These are phyloP conservation scores for Zygaena filipendulae DNA, from an alignment of 2,888 invertebrate species.

Conservation along the genomic window DNA sequence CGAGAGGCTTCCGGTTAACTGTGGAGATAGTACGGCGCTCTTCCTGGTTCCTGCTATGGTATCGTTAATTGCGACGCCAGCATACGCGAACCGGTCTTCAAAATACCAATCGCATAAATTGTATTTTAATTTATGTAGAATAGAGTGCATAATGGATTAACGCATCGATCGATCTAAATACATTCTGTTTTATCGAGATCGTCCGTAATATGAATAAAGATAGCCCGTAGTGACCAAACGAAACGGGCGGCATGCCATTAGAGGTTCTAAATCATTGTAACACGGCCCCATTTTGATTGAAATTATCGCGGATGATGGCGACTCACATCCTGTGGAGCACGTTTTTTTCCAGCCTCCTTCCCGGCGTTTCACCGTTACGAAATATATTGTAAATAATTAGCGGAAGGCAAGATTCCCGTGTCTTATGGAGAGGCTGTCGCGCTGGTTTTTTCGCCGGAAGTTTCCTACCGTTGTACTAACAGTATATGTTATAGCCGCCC, in stretches of 20 bases:
- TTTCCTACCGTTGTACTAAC: slow-evolving; percentile 48
- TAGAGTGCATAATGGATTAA: slow-evolving; percentile 34
- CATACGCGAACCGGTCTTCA: slow-evolving; percentile 40
- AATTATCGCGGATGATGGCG: slow-evolving; percentile 29
- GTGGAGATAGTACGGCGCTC: slow-evolving; percentile 68
- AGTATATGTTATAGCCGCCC: slow-evolving; percentile 22
- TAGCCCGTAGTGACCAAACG: slow-evolving; percentile 29
- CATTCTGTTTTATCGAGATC: slow-evolving; percentile 55
- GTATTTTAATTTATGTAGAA: slow-evolving; percentile 23
- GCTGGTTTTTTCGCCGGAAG: slow-evolving; percentile 54
- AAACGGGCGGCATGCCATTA: not conserved
- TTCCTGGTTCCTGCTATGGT: slow-evolving; percentile 68
- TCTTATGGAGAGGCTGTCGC: slow-evolving; percentile 60
- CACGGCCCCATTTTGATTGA: slow-evolving; percentile 32
- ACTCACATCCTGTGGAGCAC: slow-evolving; percentile 55
- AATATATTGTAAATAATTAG: slow-evolving; percentile 69
- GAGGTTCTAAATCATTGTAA: slow-evolving; percentile 12
- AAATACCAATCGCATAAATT: slow-evolving; percentile 18
- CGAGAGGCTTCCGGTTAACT: slow-evolving; percentile 66
- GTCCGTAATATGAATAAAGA: slow-evolving; percentile 64
- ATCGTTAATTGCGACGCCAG: slow-evolving; percentile 61
- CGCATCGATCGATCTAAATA: slow-evolving; percentile 36
- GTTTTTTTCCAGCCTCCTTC: slow-evolving; percentile 63
- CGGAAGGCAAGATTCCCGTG: slow-evolving; percentile 67
- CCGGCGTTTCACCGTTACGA: slow-evolving; percentile 68